Percentiles rank a stretch among this genome's conserved stretches.
Conservation (phyloP, 2,113 vertebrate species). For the Xiphias gladius region DNA sequence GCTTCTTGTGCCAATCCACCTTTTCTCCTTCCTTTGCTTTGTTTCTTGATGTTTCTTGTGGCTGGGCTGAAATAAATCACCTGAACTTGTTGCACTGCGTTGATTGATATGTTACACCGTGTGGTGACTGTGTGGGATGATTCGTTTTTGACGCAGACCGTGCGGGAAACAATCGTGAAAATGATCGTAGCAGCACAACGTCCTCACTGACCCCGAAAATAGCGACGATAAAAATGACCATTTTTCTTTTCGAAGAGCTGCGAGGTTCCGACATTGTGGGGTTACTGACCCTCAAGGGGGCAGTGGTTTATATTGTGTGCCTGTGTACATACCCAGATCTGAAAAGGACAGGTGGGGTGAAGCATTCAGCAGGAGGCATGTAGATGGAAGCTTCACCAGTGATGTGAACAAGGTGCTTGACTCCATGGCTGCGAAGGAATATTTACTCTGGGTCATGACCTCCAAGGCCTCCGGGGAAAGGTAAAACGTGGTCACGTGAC, state of each 20-base stretch:
- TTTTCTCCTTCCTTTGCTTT: constrained; percentile 29
- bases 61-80: constrained; percentile 85
- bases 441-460: constrained; percentile 95
- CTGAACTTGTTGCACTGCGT: constrained; percentile 75
- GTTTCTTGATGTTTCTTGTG: constrained; percentile 62
- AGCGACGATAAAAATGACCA: neutral
- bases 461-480: constrained; percentile 87
- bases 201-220: neutral
- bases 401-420: constrained; percentile 96
- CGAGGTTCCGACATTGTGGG: neutral
- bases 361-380: constrained; percentile 88
- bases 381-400: constrained; percentile 96
- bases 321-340: constrained; percentile 84
- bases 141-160: constrained; percentile 1
- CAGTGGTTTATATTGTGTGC: constrained; percentile 66
- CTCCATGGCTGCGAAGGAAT: constrained; percentile 93
- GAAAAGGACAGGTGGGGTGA: constrained; percentile 79
- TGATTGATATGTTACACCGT: constrained; percentile 63
- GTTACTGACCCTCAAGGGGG: constrained; percentile 14
- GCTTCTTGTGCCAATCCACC: constrained; percentile 40
- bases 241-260: neutral
- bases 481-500: constrained; percentile 44
- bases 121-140: constrained; percentile 25
- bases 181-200: neutral
- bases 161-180: constrained; percentile 11